Base-by-base conservation (phyloP, 2,113 vertebrate species). In the Pica pica region DNA sequence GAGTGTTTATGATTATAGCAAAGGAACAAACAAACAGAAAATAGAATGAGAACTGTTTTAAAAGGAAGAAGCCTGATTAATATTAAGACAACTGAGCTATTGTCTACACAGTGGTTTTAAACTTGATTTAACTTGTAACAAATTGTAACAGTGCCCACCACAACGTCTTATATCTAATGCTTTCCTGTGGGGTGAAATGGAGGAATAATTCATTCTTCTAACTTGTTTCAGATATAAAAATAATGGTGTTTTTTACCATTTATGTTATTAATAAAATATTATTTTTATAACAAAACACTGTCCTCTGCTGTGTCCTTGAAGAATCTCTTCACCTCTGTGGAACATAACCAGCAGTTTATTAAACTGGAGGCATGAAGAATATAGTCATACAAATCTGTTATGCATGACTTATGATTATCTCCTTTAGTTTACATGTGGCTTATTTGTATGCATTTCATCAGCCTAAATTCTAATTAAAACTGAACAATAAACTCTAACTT, bases 51-150 rank as follows among this genome's bases (percentile, higher is more conserved):
- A 89, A 60, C 68, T 37, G 16, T 81, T 96, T 86, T 71, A 87
- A 92, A 81, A 88, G 88, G 37, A 86, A 89, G 57, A 81, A 83
- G 19, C 12, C 33, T 42, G 50, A 73, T 88, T 78, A 83, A 50
- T 86, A 57, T 27, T 69, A 44, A 86, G 90, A 93, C 82, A 90
- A 90, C 50, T 33, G 64, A 70, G 13, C 39, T 90, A 60, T 83
- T 95, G 69, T 87, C 47, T 93, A 71, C 91, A 79, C 11, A 39
- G 56, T 82, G 86, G 52, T 93, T 96, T 97, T 75, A 89, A 84
- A 90, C 53, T 83, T 90, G 79, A 94, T 93, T 92, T 92, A 60
- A n/a, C 64, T 93, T 92, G 76, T 84, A 86, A 81, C 49, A 87
- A 78, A 77, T 71, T 71, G 79, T 90, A 96, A 78, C 49, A 60